Evolutionary conservation across 2,113 vertebrate genomes (phyloP).

Genomic region (Anseranas semipalmata): DNA sequence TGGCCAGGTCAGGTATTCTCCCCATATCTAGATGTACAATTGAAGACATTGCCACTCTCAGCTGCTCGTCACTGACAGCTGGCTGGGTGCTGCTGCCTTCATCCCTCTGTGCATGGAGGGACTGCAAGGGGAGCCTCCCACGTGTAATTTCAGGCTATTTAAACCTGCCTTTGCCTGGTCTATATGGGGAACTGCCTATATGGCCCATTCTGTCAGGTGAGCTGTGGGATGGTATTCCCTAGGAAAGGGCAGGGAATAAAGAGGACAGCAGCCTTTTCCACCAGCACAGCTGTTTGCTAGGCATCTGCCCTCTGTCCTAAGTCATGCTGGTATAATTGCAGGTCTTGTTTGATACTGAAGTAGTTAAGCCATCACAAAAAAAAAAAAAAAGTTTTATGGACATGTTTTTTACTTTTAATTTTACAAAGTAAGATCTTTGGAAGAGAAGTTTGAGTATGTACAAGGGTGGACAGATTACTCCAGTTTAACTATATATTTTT

Average conservation of each 20-base stretch:
- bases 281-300: neutral
- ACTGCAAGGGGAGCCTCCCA: fast-evolving
- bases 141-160: neutral
- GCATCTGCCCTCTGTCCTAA: neutral
- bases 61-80: neutral
- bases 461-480: neutral
- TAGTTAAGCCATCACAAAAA: neutral
- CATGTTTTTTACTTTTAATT: neutral
- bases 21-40: neutral
- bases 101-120: neutral
- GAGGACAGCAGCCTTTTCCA: neutral
- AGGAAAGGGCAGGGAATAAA: neutral
- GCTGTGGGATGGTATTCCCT: too few relatives aligned
- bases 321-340: neutral
- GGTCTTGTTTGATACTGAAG: neutral
- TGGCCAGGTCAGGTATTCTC: neutral
- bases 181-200: neutral
- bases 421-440: neutral
- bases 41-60: neutral
- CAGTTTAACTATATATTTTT: neutral
- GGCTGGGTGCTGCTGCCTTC: neutral
- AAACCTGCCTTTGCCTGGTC: neutral
- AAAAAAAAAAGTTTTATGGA: neutral
- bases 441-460: neutral
- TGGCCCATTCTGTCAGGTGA: neutral